Conservation (phyloP, 2,888 invertebrate genomes). For the Leucophenga maculata region DNA sequence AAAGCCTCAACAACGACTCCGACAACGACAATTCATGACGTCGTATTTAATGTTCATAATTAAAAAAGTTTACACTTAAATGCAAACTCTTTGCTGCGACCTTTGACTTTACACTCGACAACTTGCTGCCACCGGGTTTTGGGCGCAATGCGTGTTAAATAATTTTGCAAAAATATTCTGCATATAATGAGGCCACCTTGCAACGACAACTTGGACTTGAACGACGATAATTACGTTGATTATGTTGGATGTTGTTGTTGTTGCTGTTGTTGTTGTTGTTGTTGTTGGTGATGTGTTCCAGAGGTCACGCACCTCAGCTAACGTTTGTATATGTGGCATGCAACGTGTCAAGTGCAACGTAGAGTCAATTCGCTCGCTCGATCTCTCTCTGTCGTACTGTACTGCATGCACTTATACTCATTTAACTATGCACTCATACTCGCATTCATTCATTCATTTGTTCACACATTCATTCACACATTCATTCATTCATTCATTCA, state of each 20-base stretch:
- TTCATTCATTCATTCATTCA: constrained; percentile 6
- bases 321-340: background rate
- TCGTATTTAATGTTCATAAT: constrained; percentile 63
- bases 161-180: no score
- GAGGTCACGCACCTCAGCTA: constrained; percentile 16
- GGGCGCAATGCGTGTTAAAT: no score
- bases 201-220: constrained; percentile 1
- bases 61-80: constrained; percentile 56
- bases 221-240: background rate
- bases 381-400: background rate
- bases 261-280: background rate
- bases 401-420: background rate
- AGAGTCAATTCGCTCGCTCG: no score
- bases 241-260: background rate
- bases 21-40: constrained; percentile 28
- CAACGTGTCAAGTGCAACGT: constrained; percentile 15
- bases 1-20: no score
- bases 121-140: no score
- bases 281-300: background rate
- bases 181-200: background rate
- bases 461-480: constrained; percentile 28
- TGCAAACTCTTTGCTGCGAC: no score
- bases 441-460: no score
- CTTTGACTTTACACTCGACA: no score
- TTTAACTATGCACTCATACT: background rate